Base-by-base conservation (phyloP, 1,140 invertebrate genomes). In the Euura saliciscinereae region DNA sequence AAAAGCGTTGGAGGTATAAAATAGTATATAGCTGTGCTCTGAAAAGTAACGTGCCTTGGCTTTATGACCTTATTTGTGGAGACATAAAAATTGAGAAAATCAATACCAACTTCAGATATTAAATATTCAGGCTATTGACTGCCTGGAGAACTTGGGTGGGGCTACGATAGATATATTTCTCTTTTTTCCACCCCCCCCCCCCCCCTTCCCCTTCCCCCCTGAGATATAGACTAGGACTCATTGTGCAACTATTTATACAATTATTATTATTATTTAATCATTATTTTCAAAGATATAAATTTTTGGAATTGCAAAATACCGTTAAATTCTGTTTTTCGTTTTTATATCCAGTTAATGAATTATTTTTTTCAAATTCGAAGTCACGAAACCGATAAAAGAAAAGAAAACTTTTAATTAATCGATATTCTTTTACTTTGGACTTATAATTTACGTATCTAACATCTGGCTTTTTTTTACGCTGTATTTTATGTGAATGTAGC, bases 31-130 rank as follows among this genome's bases (percentile, higher is more conserved):
- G 82, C 80, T 28, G 28, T 76, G 77, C 78, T 78, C 81, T 83
- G 80, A 84, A 83, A 83, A 83, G 81, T 82, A 84, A 84, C 82
- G 83, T 80, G 82, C 79, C 73, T 79, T 77, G 44, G 43, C 83
- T 84, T 85, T 86, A 83, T 79, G 82, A 79, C 82, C 83, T 84
- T 85, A 84, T 85, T 85, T 86, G 85, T 81, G 84, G 84, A 85
- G 82, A 83, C 81, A 81, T 85, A 83, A 87, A 87, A 87, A 86
- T 87, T 79, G 82, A 80, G 84, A 87, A 87, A 87, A 86, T 87
- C 85, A 86, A 87, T 86, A 86, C 82, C 79, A 83, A 87, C 81
- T 84, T 83, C 83, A 83, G 83, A 81, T 81, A 83, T 86, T 86
- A 86, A 86, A 87, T 85, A 86, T 87, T 86, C 84, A 86, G 79